Percentiles rank a stretch among this genome's conserved stretches.
Evolutionary conservation across 2,113 vertebrate genomes (phyloP).

Genomic region (Pseudopodoces humilis): DNA sequence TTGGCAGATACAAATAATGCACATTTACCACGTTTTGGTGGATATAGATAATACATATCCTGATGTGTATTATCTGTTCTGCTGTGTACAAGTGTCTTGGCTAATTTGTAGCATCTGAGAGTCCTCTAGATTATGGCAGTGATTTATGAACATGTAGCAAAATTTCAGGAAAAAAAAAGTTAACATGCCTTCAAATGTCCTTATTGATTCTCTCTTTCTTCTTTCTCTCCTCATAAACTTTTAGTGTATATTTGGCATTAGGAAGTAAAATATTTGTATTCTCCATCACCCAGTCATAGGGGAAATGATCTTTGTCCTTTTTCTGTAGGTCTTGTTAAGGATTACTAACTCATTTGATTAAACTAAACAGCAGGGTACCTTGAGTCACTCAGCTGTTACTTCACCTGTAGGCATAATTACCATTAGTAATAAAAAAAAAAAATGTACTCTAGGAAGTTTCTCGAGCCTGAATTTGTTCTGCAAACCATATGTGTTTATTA

Average conservation of each 20-base stretch:
- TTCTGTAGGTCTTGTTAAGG: slow-evolving; percentile 37
- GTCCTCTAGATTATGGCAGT: background rate
- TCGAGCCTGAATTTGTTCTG: slow-evolving; percentile 8
- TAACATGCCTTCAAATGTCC: background rate
- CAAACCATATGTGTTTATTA: slow-evolving; percentile 11
- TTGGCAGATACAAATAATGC: background rate
- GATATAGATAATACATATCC: background rate
- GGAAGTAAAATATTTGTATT: background rate
- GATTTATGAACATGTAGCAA: background rate
- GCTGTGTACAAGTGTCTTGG: background rate
- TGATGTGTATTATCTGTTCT: background rate
- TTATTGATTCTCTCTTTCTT: background rate
- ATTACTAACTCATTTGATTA: slow-evolving; percentile 27
- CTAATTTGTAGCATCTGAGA: background rate
- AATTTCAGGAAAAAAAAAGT: background rate
- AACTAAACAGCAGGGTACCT: slow-evolving; percentile 41
- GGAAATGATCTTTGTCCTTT: background rate
- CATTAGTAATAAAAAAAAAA: background rate
- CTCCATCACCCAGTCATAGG: background rate
- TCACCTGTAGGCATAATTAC: slow-evolving; percentile 41
- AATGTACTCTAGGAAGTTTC: background rate
- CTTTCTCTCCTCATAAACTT: background rate
- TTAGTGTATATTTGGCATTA: background rate
- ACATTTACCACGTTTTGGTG: too few relatives aligned
- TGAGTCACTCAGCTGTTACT: slow-evolving; percentile 21